Percentiles rank a stretch among this genome's conserved stretches.
phyloP scores from a whole-genome alignment of 2,888 invertebrate genomes.

The Syrphus vitripennis region DNA sequence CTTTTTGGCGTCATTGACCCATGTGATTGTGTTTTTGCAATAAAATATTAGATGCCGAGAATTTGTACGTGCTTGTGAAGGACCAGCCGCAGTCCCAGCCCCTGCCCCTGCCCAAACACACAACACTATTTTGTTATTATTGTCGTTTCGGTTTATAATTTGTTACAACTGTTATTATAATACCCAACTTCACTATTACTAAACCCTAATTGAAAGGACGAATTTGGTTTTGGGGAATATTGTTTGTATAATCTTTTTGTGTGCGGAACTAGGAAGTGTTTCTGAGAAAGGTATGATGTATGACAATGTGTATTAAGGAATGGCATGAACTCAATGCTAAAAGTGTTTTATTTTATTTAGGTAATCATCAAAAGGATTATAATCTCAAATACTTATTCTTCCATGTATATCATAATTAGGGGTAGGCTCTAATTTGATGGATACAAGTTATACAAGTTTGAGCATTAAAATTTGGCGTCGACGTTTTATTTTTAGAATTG shows the following conservation, averaged over 20 bases:
- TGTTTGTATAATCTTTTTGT: background rate
- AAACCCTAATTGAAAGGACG: conserved; percentile 21
- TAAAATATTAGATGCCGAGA: background rate
- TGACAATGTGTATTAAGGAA: conserved; percentile 9
- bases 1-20: background rate
- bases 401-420: too few relatives aligned
- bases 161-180: conserved; percentile 17
- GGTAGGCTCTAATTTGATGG: too few relatives aligned
- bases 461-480: too few relatives aligned
- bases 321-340: too few relatives aligned
- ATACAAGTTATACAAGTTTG: too few relatives aligned
- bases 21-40: background rate
- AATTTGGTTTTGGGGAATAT: background rate
- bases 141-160: background rate
- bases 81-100: too few relatives aligned
- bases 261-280: background rate
- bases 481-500: too few relatives aligned
- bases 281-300: background rate
- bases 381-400: too few relatives aligned
- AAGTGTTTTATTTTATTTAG: too few relatives aligned
- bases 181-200: background rate
- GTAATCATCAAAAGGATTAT: too few relatives aligned
- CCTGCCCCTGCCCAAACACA: background rate
- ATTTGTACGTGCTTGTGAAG: background rate
- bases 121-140: background rate